Evolutionary conservation across 2,113 vertebrate species (phyloP).

Genomic region (Picathartes gymnocephalus): DNA sequence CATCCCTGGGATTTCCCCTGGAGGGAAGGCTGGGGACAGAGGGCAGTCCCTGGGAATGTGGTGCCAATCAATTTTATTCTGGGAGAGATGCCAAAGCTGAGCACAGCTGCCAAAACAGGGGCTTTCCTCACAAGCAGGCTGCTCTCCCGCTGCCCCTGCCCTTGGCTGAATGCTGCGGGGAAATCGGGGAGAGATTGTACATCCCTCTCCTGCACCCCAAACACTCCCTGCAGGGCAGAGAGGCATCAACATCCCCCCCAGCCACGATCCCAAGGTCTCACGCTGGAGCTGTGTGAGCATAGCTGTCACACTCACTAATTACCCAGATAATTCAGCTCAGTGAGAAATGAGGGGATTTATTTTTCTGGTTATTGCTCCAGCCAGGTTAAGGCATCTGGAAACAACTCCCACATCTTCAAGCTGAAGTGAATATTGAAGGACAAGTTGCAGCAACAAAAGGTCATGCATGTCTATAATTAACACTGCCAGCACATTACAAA

Average conservation of each 20-base stretch:
- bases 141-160: not conserved
- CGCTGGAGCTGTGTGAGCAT: not conserved
- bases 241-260: not conserved
- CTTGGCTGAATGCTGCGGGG: accelerated
- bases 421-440: not conserved
- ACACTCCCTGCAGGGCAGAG: accelerated
- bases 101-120: slow-evolving; percentile 36
- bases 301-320: not conserved
- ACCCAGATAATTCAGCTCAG: not conserved
- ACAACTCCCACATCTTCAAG: not conserved
- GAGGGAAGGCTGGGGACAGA: not conserved
- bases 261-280: accelerated
- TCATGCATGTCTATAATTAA: accelerated
- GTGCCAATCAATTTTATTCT: slow-evolving; percentile 20
- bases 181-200: not conserved
- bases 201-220: not conserved
- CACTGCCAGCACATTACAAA: not conserved
- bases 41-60: not conserved
- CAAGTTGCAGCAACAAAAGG: not conserved
- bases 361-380: not conserved
- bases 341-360: not conserved
- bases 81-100: slow-evolving; percentile 46
- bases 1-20: not conserved
- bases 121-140: slow-evolving; percentile 33
- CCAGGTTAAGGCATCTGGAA: not conserved